phyloP scores from a whole-genome alignment of 2,113 vertebrate species.

The mouse (Mus musculus) region GRCm39 chr10:95179501-95180000 shows the following conservation, averaged over 20 bases:
- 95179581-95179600: background rate
- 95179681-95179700: conserved; percentile 14
- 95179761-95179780: background rate
- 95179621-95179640: background rate
- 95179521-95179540: background rate
- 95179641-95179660: background rate
- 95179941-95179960: background rate
- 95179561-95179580: background rate
- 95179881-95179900: background rate
- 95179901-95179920: background rate
- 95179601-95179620: background rate
- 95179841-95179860: background rate
- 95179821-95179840: background rate
- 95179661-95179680: background rate
- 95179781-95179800: background rate
- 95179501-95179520: background rate
- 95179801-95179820: background rate
- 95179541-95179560: background rate
- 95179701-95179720: conserved; percentile 33
- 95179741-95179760: background rate
- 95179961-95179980: background rate
- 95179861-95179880: background rate
- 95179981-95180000: background rate
- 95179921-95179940: background rate
- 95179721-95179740: background rate